Percentiles rank a stretch among this genome's conserved stretches.
phyloP scores from a whole-genome alignment of 2,113 vertebrate species.

The Ia io region DNA sequence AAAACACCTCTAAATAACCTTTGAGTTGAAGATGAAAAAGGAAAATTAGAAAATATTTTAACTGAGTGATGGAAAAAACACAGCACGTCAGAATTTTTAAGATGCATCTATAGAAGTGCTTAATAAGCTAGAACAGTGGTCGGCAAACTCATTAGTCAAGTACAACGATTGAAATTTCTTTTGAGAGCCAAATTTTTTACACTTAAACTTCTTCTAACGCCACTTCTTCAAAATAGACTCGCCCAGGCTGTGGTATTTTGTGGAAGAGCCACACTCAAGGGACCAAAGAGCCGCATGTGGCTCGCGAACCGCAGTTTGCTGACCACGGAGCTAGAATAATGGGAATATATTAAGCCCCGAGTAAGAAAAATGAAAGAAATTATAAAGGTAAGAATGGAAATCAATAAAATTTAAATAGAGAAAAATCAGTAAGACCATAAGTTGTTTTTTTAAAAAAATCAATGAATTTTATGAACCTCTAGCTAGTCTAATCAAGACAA shows the following conservation, averaged over 20 bases:
- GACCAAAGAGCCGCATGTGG: no score
- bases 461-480: background rate
- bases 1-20: background rate
- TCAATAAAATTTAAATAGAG: background rate
- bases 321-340: background rate
- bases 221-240: no score
- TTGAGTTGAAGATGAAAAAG: background rate
- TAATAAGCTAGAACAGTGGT: background rate
- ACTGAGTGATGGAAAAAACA: background rate
- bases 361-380: background rate
- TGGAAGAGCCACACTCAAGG: no score
- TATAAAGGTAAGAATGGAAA: background rate
- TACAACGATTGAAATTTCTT: no score
- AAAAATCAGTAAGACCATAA: background rate
- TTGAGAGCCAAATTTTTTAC: no score
- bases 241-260: no score
- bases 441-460: background rate
- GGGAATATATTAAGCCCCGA: background rate
- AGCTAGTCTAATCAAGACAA: background rate
- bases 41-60: conserved; percentile 16
- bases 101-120: background rate
- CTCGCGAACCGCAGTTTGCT: no score
- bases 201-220: no score
- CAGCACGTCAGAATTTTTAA: background rate
- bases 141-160: no score